Base-by-base conservation (phyloP, 2,888 invertebrate genomes). In the Therioaphis trifolii region DNA sequence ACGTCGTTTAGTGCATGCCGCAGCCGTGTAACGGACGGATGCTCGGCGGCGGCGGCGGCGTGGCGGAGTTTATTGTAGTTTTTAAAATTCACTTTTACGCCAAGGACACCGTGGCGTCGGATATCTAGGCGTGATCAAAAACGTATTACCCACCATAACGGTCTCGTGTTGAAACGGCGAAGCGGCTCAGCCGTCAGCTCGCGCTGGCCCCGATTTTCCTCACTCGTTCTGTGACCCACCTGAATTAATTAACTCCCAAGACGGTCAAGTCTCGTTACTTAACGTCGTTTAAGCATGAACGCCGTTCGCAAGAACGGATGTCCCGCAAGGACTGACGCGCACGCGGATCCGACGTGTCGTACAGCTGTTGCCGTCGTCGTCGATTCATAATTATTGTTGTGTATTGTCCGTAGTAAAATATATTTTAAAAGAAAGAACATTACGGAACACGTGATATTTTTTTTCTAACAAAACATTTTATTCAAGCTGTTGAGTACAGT, bases 381-480 rank as follows among this genome's bases (percentile, higher is more conserved):
- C n/a, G 15, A n/a, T n/a, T 43, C 49, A 18, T 24, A 12, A 27
- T 27, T 14, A n/a, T 27, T 49, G 7, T 21, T 49, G n/a, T 21
- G 9, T 15, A 35, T 18, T 52, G 15, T 52, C n/a, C n/a, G n/a
- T n/a, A n/a, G n/a, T n/a, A n/a, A n/a, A n/a, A n/a, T n/a, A n/a
- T n/a, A n/a, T n/a, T n/a, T n/a, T n/a, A n/a, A n/a, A 14, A 14
- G 12, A 27, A 61, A 27, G 9, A 66, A 72, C 21, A n/a, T n/a
- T 9, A 15, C 11, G 27, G 40, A 18, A 68, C 52, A 24, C 63
- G 21, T 24, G 12, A 9, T 40, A 52, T 78, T 35, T 29, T 82
- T 74, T n/a, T n/a, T n/a, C n/a, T 61, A 80, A 61, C 61, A 72
- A 82, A 82, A 82, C 15, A 71, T 63, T 82, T 82, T 80, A 80